Percentiles rank a stretch among this genome's conserved stretches.
phyloP scores from a whole-genome alignment of 2,113 vertebrate species.

The Lampris incognitus region DNA sequence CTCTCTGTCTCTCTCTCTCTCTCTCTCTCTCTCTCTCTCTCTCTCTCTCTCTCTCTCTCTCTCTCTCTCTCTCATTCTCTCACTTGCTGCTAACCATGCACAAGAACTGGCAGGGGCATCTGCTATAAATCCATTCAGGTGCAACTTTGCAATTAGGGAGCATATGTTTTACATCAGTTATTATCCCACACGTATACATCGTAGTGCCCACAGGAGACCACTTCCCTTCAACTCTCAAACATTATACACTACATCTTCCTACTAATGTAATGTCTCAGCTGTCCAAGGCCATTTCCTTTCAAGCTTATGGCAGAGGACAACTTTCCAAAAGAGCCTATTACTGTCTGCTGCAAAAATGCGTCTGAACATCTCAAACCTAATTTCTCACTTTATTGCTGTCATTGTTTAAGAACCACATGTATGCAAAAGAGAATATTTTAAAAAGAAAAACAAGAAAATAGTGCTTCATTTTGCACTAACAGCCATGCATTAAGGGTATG shows the following conservation, averaged over 20 bases:
- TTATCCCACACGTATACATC: background rate
- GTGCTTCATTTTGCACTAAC: constrained; percentile 17
- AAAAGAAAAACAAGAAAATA: constrained; percentile 25
- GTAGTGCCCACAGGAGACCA: background rate
- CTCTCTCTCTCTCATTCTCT: background rate
- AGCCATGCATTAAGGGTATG: background rate
- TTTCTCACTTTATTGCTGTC: constrained; percentile 39
- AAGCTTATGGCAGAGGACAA: constrained; percentile 45
- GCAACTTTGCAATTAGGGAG: constrained; percentile 36
- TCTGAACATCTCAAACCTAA: constrained; percentile 44
- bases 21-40: background rate
- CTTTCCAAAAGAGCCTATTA: constrained; percentile 40
- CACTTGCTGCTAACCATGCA: background rate
- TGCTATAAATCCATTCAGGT: constrained; percentile 27
- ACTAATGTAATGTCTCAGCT: constrained; percentile 15
- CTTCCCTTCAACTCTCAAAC: constrained; percentile 23
- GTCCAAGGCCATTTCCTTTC: constrained; percentile 25
- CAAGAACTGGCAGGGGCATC: constrained; percentile 6
- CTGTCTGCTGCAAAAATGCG: constrained; percentile 40
- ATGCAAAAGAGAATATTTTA: constrained; percentile 2
- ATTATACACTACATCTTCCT: constrained; percentile 28
- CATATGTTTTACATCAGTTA: constrained; percentile 29
- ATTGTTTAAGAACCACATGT: constrained; percentile 39
- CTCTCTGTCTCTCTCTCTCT: background rate
- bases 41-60: background rate